A percentile compares a stretch with the other conserved stretches of the same genome.
phyloP scores from a whole-genome alignment of 2,797 vertebrate genomes.

The Myripristis jacobus region DNA sequence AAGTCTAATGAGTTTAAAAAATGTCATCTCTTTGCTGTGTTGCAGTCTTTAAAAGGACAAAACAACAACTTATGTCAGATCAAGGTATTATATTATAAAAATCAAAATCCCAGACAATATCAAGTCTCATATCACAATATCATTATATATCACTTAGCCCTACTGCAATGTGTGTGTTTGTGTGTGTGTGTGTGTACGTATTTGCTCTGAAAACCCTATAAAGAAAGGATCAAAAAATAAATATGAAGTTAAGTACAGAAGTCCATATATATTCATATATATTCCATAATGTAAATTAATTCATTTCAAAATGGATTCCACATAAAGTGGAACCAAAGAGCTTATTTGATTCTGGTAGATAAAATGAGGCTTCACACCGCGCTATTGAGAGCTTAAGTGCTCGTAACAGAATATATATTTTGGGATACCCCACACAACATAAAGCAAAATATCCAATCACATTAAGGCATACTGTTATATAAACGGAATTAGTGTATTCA shows the following conservation, averaged over 20 bases:
- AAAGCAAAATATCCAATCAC: slow-evolving; percentile 37
- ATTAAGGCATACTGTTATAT: slow-evolving; percentile 52
- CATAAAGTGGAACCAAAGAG: slow-evolving; percentile 60
- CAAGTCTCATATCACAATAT: too few relatives aligned
- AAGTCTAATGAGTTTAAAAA: too few relatives aligned
- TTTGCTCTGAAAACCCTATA: too few relatives aligned
- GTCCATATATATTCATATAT: slow-evolving; percentile 52
- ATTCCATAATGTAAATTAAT: slow-evolving; percentile 62
- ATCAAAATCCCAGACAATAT: too few relatives aligned
- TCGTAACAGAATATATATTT: slow-evolving; percentile 47
- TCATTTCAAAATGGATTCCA: slow-evolving; percentile 62
- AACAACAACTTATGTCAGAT: too few relatives aligned
- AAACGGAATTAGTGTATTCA: slow-evolving; percentile 47
- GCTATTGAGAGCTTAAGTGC: slow-evolving; percentile 47
- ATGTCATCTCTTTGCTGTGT: too few relatives aligned
- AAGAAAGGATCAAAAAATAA: slow-evolving; percentile 71
- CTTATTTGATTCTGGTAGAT: slow-evolving; percentile 78
- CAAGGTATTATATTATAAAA: too few relatives aligned
- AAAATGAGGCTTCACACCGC: slow-evolving; percentile 65
- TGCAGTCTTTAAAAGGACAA: too few relatives aligned
- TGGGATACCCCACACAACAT: slow-evolving; percentile 41
- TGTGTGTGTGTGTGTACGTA: too few relatives aligned
- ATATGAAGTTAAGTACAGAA: slow-evolving; percentile 68
- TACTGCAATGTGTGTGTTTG: too few relatives aligned
- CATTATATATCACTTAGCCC: too few relatives aligned